Conservation (phyloP, 2,113 vertebrate species). For the Anseranas semipalmata region DNA sequence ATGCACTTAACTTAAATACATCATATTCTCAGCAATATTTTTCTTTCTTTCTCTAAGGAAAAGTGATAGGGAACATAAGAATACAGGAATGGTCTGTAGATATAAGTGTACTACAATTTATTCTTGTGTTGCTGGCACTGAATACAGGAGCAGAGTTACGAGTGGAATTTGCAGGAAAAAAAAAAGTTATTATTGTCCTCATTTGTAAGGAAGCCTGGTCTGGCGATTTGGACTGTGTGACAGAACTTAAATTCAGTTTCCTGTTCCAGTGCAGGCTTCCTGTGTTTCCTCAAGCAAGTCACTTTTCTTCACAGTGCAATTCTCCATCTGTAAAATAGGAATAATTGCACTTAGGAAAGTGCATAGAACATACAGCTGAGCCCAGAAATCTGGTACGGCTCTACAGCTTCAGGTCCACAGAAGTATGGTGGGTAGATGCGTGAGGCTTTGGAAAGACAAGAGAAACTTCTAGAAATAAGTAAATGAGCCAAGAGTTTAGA, state of each 20-base stretch:
- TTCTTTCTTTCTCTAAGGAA: constrained; percentile 5
- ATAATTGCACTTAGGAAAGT: not conserved
- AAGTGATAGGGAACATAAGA: constrained; percentile 12
- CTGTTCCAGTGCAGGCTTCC: not conserved
- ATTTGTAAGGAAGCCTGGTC: not conserved
- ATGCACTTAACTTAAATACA: not conserved
- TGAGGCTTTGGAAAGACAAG: not conserved
- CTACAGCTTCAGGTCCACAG: not conserved
- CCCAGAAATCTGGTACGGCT: not conserved
- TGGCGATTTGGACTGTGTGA: not conserved
- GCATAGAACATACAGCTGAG: rapidly evolving
- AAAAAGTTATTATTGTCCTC: constrained; percentile 1
- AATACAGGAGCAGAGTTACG: constrained; percentile 35
- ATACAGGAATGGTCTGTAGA: constrained; percentile 20
- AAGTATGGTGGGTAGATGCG: not conserved
- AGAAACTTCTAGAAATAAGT: not conserved
- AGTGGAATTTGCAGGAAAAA: constrained; percentile 24
- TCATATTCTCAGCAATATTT: not conserved
- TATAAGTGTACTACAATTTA: constrained; percentile 41
- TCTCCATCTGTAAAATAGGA: not conserved
- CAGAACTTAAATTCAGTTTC: not conserved
- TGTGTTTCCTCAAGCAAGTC: not conserved
- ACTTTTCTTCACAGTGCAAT: not conserved
- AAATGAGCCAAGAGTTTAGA: not conserved
- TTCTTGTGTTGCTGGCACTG: constrained; percentile 15